phyloP scores from a whole-genome alignment of 53 echinoderm and acorn worm genomes.

The Paracentrotus lividus region DNA sequence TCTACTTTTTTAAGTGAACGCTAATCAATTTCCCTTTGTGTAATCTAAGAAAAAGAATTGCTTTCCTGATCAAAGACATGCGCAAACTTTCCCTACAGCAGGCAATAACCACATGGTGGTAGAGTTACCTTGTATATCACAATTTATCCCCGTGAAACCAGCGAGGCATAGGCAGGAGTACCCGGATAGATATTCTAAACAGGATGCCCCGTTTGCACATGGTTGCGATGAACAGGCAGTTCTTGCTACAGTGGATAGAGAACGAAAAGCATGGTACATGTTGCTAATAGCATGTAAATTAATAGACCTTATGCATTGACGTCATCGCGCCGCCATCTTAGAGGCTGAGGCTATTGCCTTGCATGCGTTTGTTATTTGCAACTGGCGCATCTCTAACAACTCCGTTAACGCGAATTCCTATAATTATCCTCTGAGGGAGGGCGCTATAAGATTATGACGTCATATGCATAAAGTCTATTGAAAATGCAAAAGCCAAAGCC shows the following conservation, averaged over 20 bases:
- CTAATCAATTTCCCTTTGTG: not conserved
- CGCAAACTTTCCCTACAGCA: not conserved
- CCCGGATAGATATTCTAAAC: constrained; percentile 46
- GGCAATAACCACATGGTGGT: not conserved
- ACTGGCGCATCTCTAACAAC: too few species aligned
- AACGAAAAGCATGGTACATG: not conserved
- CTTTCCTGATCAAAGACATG: not conserved
- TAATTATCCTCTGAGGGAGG: too few species aligned
- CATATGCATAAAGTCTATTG: too few species aligned
- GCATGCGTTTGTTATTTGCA: too few species aligned
- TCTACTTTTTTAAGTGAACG: not conserved
- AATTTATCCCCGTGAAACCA: constrained; percentile 65
- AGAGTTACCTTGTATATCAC: constrained; percentile 57
- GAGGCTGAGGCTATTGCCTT: too few species aligned
- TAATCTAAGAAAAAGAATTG: not conserved
- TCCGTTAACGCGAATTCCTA: too few species aligned
- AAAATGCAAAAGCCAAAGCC: not conserved
- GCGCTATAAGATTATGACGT: too few species aligned
- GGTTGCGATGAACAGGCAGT: constrained; percentile 64
- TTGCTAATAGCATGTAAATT: not conserved
- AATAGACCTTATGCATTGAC: too few species aligned
- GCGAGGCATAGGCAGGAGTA: constrained; percentile 58
- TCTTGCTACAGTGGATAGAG: constrained; percentile 34
- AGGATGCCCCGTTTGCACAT: constrained; percentile 71
- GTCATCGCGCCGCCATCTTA: too few species aligned